Base-by-base conservation (phyloP, 1,140 invertebrate species). In the Drosophila repleta region DNA sequence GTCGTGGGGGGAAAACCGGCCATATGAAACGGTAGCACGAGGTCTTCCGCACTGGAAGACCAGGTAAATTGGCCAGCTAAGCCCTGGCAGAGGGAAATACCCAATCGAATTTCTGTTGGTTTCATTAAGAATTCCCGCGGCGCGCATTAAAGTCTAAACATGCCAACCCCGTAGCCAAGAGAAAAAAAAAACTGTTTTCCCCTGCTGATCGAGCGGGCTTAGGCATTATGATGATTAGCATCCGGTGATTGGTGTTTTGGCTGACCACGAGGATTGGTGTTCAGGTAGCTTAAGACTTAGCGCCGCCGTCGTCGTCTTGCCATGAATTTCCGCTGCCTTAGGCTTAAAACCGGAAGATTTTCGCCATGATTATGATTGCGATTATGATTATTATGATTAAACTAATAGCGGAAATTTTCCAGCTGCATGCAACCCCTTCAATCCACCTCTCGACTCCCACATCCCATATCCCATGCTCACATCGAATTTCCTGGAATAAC, bases 91-190 rank as follows among this genome's bases (percentile, higher is more conserved):
- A 21, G 65, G 79, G 79, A 65, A 88, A 88, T 69, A 71, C 84
- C 82, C 62, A 60, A 35, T 37, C 24, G 46, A 52, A 52, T 46
- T 46, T 24, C 55, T 68, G 51, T 17, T 63, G 79, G 55, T 79
- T 88, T 88, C 83, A 88, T 88, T 88, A 88, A 88, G 83, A 88
- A 88, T 88, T 88, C 83, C 83, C 83, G 84, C 79, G 79, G 83
- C 76, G 79, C 69, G 79, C 45, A 88, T 88, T 88, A 88, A 88
- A 88, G 84, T 88, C 83, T 88, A 88, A 88, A 89, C 83, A 88
- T 88, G 84, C 83, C 83, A 89, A 89, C 85, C 69, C 73, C 61
- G 57, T 32, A 51, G 41, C 46, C 15, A 21, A n/a, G n/a, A n/a
- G 21, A 8, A 53, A 60, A 74, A 78, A 87, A n/a, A n/a, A n/a